Evolutionary conservation across 2,888 invertebrate genomes (phyloP).

Genomic region (Gerris lacustris): DNA sequence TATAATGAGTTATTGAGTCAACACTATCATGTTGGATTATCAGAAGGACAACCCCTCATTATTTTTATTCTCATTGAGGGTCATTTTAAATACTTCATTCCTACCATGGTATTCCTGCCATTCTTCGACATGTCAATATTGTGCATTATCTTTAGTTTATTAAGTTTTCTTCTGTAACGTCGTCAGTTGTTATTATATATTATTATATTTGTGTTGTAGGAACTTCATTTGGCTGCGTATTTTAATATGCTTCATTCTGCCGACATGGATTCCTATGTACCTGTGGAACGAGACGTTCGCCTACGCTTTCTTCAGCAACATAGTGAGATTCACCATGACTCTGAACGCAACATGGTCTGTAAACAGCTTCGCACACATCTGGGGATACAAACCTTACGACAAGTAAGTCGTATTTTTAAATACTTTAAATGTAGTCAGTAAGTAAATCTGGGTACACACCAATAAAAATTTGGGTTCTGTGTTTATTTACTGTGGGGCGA

Average conservation of each 20-base stretch:
- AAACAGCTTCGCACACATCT: constrained; percentile 74
- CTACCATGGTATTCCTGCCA: no score
- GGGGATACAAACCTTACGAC: constrained; percentile 61
- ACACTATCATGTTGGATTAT: no score
- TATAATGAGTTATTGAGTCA: no score
- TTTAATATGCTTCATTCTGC: constrained; percentile 45
- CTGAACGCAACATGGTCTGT: constrained; percentile 83
- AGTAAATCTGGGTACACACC: background rate
- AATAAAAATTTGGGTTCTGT: background rate
- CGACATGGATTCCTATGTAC: constrained; percentile 43
- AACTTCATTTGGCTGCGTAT: constrained; percentile 43
- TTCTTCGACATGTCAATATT: no score
- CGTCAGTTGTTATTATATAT: no score
- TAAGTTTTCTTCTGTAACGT: no score
- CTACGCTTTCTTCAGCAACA: constrained; percentile 40
- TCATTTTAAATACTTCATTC: no score
- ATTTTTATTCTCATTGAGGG: no score
- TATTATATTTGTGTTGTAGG: constrained; percentile 35
- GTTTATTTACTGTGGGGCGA: background rate
- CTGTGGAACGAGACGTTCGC: constrained; percentile 45
- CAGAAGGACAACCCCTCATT: no score
- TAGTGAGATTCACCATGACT: constrained; percentile 56
- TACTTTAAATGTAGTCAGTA: background rate
- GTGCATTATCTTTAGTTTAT: no score
- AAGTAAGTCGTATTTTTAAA: constrained; percentile 40